Evolutionary conservation across 2,888 invertebrate species (phyloP), one percentile per base, ranked within the genome.

Genomic region (Schrankia costaestrigalis): DNA sequence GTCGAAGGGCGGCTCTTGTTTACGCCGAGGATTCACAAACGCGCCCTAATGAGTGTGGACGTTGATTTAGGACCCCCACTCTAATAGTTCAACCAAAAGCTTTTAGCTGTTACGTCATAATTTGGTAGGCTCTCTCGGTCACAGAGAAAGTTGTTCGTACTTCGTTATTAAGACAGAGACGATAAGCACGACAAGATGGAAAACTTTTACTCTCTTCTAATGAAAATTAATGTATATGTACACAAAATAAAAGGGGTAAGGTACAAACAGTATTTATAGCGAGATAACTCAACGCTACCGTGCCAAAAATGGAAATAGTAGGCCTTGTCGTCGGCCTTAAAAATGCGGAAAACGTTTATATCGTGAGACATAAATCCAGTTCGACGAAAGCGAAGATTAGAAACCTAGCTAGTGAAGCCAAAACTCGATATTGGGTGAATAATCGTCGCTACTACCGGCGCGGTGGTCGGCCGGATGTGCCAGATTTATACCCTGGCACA

Each of bases 351-450:
- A 50, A 41, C 43, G 41, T 54, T 55, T 31, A 57, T 46, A 46
- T 36, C 27, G 41, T 41, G 35, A 55, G 46, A 59, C 78, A 84
- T 83, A 84, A 82, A 83, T 82, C 62, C 60, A 61, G 56, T 64
- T 57, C 75, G 76, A 71, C 74, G 78, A 78, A 78, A 79, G 75
- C 78, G 71, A 85, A 86, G 86, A 86, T 84, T 84, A 82, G 81
- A 65, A 71, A 56, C 69, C 69, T 72, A 78, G 80, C 78, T 76
- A 84, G 81, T 85, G 79, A 80, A 82, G 84, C 84, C 82, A 84
- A 84, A 86, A 86, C 84, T 85, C 85, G 87, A 87, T 87, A 86
- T 85, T 86, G 83, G 83, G 77, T 87, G 86, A 87, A 85, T 87
- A 85, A 87, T 86, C 78, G 87, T 83, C 74, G 75, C 76, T 79